Evolutionary conservation across 2,888 invertebrate genomes (phyloP).

Genomic region (Panzeria rudis): DNA sequence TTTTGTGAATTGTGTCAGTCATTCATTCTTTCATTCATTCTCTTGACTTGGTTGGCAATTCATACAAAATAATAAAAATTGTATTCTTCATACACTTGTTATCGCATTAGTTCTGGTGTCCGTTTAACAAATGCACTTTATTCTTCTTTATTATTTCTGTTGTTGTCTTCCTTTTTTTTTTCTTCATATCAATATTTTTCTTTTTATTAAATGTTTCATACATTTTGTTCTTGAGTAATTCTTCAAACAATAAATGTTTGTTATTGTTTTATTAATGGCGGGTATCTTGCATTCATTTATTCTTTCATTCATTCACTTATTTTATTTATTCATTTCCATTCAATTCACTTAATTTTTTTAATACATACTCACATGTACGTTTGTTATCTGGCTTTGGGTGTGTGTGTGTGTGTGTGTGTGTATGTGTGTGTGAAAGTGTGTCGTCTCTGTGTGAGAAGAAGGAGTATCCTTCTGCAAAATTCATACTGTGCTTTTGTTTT

Average conservation of each 20-base stretch:
- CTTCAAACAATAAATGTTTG: slow-evolving; percentile 53
- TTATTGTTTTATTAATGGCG: slow-evolving; percentile 76
- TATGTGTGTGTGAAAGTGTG: slow-evolving; percentile 17
- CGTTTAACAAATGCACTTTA: slow-evolving; percentile 67
- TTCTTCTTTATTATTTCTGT: slow-evolving; percentile 25
- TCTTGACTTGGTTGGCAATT: slow-evolving; percentile 45
- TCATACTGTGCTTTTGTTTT: slow-evolving; percentile 79
- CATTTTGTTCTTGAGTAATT: slow-evolving; percentile 62
- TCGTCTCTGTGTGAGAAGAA: not conserved
- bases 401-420: not conserved
- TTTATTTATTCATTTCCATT: slow-evolving; percentile 43
- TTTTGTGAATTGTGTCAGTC: slow-evolving; percentile 56
- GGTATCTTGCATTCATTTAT: slow-evolving; percentile 52
- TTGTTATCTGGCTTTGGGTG: slow-evolving; percentile 11
- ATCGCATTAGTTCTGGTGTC: slow-evolving; percentile 73
- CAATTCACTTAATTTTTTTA: slow-evolving; percentile 46
- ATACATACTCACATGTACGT: not conserved
- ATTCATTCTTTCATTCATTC: slow-evolving; percentile 34
- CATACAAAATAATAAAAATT: slow-evolving; percentile 14
- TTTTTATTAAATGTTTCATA: slow-evolving; percentile 71
- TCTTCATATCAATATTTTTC: not conserved
- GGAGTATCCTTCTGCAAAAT: slow-evolving; percentile 67
- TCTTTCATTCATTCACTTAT: slow-evolving; percentile 41
- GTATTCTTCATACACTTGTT: slow-evolving; percentile 70
- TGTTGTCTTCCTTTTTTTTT: slow-evolving; percentile 9